Percentiles rank a stretch among this genome's conserved stretches.
Evolutionary conservation across 2,888 invertebrate genomes (phyloP).

Genomic region (Dugesia japonica): DNA sequence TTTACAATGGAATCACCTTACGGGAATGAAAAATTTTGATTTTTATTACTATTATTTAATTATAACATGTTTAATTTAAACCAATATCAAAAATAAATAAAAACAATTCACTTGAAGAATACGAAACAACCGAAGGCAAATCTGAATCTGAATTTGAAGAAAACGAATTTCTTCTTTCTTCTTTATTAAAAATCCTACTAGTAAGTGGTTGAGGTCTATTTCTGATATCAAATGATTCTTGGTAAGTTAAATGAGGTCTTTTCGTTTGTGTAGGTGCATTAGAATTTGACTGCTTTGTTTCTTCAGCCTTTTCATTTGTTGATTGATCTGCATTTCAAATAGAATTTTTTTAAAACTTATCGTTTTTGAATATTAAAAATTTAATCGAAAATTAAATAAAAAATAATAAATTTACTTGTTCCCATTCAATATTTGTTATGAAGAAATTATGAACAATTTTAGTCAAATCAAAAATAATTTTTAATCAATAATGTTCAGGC

Average conservation of each 20-base stretch:
- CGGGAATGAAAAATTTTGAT: too few species aligned
- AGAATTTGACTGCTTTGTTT: background rate
- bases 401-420: background rate
- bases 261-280: background rate
- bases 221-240: constrained; percentile 1
- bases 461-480: background rate
- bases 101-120: background rate
- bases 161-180: background rate
- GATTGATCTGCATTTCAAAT: background rate
- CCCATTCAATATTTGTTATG: background rate
- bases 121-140: background rate
- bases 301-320: background rate
- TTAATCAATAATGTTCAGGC: background rate
- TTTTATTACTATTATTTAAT: too few species aligned
- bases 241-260: background rate
- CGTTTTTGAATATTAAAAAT: too few species aligned
- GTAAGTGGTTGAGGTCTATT: background rate
- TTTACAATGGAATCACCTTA: too few species aligned
- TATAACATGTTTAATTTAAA: too few species aligned
- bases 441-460: background rate
- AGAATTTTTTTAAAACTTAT: background rate
- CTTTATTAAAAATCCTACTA: background rate
- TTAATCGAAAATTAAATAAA: too few species aligned
- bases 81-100: too few species aligned
- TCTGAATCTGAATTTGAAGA: constrained; percentile 9